A percentile compares a stretch with the other conserved stretches of the same genome.
Conservation (phyloP, 2,888 invertebrate species). For the Zaprionus bogoriensis region DNA sequence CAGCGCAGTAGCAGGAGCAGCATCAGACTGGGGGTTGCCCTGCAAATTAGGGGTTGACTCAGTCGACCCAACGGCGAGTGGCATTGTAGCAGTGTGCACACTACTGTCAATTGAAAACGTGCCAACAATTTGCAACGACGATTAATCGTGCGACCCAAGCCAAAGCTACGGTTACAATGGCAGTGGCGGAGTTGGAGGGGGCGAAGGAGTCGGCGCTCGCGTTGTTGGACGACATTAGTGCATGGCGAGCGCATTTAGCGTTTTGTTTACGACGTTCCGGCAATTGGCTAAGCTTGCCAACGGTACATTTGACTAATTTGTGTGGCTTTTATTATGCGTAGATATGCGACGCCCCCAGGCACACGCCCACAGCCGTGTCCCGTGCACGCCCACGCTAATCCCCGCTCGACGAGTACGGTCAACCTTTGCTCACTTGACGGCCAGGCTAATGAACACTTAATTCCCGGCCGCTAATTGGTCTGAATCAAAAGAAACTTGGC, state of each 20-base stretch:
- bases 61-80: conserved; percentile 11
- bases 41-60: conserved; percentile 73
- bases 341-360: conserved; percentile 21
- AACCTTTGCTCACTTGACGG: conserved; percentile 19
- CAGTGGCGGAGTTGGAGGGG: background rate
- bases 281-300: conserved; percentile 43
- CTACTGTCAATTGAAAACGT: conserved; percentile 82
- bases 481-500: conserved; percentile 12
- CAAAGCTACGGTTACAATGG: conserved; percentile 43
- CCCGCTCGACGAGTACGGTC: background rate
- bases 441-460: conserved; percentile 67
- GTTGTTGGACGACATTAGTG: conserved; percentile 44
- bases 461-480: conserved; percentile 62
- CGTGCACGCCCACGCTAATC: background rate
- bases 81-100: conserved; percentile 34
- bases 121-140: conserved; percentile 82
- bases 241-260: conserved; percentile 68
- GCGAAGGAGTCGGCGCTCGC: background rate
- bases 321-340: conserved; percentile 63
- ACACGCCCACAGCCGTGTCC: background rate
- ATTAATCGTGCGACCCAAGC: conserved; percentile 79
- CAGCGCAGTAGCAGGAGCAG: background rate
- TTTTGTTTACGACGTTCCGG: conserved; percentile 69
- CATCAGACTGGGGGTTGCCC: conserved; percentile 25
- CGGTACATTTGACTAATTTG: conserved; percentile 60